Conservation (phyloP, 1,140 invertebrate genomes). For the Aphidius ervi region DNA sequence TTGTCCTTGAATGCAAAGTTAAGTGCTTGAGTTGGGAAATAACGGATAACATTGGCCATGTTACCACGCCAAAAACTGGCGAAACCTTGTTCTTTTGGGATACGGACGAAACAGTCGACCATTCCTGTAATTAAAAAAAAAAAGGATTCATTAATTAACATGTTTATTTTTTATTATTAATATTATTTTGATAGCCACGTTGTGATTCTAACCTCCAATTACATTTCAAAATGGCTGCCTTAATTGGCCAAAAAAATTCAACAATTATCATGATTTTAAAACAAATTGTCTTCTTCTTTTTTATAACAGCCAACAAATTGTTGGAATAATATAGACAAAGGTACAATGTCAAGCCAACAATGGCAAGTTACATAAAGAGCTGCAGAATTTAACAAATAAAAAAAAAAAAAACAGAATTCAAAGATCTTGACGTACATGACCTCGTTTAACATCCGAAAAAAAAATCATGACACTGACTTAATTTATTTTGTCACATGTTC, state of each 20-base stretch:
- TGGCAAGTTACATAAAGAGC: too few relatives aligned
- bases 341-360: too few relatives aligned
- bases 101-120: conserved; percentile 80
- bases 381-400: too few relatives aligned
- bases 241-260: neutral
- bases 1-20: conserved; percentile 96
- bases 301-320: too few relatives aligned
- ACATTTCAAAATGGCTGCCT: conserved; percentile 2
- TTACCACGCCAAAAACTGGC: conserved; percentile 90
- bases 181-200: neutral
- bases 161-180: neutral
- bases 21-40: conserved; percentile 93
- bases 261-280: neutral
- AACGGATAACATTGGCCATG: conserved; percentile 86
- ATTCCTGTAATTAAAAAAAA: conserved; percentile 62
- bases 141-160: neutral
- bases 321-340: too few relatives aligned
- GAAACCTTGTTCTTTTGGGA: conserved; percentile 82
- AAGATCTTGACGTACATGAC: too few relatives aligned
- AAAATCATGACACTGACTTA: too few relatives aligned
- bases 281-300: neutral
- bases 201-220: conserved; percentile 12
- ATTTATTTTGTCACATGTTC: too few relatives aligned
- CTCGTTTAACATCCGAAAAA: too few relatives aligned
- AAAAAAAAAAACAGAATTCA: too few relatives aligned